Evolutionary conservation across 1,140 invertebrate species (phyloP).

Genomic region (Psix sp.): DNA sequence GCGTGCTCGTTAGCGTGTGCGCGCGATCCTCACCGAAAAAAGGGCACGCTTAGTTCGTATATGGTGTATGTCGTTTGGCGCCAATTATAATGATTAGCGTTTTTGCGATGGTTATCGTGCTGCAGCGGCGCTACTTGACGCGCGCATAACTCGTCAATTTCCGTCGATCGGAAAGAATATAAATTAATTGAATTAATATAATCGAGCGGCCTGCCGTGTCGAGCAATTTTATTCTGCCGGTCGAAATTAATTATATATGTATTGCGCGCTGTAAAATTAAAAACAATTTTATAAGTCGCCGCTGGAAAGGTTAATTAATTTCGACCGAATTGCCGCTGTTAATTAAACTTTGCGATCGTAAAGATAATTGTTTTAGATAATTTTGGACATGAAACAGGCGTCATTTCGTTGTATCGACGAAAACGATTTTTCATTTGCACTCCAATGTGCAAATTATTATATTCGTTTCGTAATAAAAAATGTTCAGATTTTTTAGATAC

Average conservation of each 20-base stretch:
- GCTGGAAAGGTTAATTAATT: conserved; percentile 19
- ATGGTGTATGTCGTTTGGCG: conserved; percentile 14
- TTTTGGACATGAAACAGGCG: not conserved
- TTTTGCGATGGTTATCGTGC: conserved; percentile 18
- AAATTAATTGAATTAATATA: conserved; percentile 40
- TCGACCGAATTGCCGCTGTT: conserved; percentile 3
- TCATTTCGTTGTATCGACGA: too few species aligned
- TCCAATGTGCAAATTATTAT: too few species aligned
- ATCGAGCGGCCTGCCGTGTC: conserved; percentile 2
- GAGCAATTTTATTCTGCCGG: conserved; percentile 1
- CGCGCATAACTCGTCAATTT: conserved; percentile 42
- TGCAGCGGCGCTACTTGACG: conserved; percentile 2
- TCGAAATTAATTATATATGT: conserved; percentile 18
- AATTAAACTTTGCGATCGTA: not conserved
- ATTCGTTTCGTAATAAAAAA: too few species aligned
- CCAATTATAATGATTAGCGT: conserved; percentile 28
- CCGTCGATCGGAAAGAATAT: conserved; percentile 23
- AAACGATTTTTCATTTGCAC: too few species aligned
- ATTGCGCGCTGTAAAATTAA: conserved; percentile 10
- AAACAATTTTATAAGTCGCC: conserved; percentile 8
- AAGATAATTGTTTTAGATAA: conserved; percentile 24
- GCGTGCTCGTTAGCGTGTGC: conserved; percentile 43
- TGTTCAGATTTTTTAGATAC: too few species aligned
- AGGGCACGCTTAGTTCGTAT: conserved; percentile 5
- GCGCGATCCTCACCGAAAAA: conserved; percentile 22